Percentiles rank a stretch among this genome's conserved stretches.
phyloP scores from a whole-genome alignment of 2,888 invertebrate species.

The Lepas anatifera region DNA sequence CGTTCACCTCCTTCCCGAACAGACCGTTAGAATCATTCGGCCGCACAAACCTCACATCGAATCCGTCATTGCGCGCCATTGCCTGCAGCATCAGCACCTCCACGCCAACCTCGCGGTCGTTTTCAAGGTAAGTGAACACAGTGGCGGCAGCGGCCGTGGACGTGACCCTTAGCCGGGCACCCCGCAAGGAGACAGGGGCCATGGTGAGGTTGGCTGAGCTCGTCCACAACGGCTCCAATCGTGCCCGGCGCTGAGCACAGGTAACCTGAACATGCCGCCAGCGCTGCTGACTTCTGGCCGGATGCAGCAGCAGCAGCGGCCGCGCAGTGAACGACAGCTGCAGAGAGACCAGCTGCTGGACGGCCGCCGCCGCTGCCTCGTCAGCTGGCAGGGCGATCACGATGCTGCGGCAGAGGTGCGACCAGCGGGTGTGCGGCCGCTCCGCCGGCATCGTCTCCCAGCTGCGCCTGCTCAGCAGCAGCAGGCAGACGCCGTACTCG shows the following conservation, averaged over 20 bases:
- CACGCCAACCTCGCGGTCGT: not conserved
- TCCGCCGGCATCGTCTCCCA: not conserved
- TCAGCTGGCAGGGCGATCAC: not conserved
- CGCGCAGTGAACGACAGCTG: not conserved
- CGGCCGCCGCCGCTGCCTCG: not conserved
- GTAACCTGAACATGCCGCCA: not conserved
- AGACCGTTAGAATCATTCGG: not conserved
- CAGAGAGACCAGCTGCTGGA: not conserved
- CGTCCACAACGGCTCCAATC: not conserved
- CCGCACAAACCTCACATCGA: not conserved
- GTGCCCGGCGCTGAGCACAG: not conserved
- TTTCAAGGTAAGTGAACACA: not conserved
- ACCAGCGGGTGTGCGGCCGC: not conserved
- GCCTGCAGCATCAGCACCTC: not conserved
- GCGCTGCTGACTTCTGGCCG: not conserved
- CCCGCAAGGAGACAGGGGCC: not conserved
- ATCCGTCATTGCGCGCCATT: not conserved
- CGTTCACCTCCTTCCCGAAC: not conserved
- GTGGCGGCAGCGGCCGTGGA: not conserved
- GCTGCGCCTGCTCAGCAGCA: not conserved
- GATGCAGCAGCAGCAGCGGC: slow-evolving; percentile 1
- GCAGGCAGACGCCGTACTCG: not conserved
- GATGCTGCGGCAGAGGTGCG: not conserved
- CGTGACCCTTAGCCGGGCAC: not conserved
- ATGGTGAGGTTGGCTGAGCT: not conserved